phyloP scores from a whole-genome alignment of 1,140 invertebrate species.

The Drosophila oshimai region DNA sequence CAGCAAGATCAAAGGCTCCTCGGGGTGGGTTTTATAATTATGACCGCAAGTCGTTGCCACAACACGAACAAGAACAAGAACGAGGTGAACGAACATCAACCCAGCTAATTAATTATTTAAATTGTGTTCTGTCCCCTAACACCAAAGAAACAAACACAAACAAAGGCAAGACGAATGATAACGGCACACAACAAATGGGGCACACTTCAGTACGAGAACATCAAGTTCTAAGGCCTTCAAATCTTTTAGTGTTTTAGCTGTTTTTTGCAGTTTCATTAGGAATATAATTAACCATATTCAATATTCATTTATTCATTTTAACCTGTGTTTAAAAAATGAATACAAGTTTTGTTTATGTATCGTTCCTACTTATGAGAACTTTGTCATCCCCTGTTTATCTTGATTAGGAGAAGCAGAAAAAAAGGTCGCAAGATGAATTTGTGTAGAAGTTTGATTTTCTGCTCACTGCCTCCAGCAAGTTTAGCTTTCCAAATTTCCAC shows the following conservation, averaged over 20 bases:
- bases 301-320: too few relatives aligned
- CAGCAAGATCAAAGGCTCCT: slow-evolving; percentile 56
- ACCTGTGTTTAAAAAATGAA: too few relatives aligned
- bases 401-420: slow-evolving; percentile 27
- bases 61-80: not conserved
- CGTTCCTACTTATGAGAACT: too few relatives aligned
- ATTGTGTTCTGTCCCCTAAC: slow-evolving; percentile 53
- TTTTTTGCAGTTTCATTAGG: too few relatives aligned
- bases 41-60: slow-evolving; percentile 63
- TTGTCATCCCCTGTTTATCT: slow-evolving; percentile 48
- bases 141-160: slow-evolving; percentile 19
- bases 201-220: too few relatives aligned
- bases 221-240: too few relatives aligned
- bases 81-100: slow-evolving; percentile 36
- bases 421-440: slow-evolving; percentile 48
- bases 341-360: too few relatives aligned
- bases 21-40: slow-evolving; percentile 49
- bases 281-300: too few relatives aligned
- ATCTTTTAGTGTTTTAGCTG: too few relatives aligned
- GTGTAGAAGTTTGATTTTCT: slow-evolving; percentile 60
- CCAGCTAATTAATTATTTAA: slow-evolving; percentile 78
- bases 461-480: slow-evolving; percentile 2
- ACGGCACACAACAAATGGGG: too few relatives aligned
- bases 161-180: slow-evolving; percentile 13
- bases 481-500: slow-evolving; percentile 54